A percentile compares a stretch with the other conserved stretches of the same genome.
These are phyloP conservation scores for Aselliscus stoliczkanus DNA, from an alignment of 2,797 vertebrate genomes.

Conservation along the genomic window DNA sequence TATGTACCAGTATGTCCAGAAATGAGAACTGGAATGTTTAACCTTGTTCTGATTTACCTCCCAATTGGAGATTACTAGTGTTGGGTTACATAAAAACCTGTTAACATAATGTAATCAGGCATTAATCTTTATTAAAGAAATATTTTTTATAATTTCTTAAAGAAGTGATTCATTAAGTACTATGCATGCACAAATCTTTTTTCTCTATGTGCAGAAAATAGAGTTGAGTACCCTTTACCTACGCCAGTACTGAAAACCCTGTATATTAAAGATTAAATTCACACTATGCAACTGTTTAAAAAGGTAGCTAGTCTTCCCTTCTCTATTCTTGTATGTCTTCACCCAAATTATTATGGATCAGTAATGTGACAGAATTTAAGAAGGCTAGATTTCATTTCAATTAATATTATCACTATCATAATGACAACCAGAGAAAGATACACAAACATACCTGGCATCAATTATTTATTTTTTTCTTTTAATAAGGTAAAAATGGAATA, in stretches of 20 bases:
- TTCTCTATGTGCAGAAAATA: neutral
- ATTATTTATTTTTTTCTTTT: neutral
- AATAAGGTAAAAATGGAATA: neutral
- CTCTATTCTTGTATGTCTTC: neutral
- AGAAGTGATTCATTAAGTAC: neutral
- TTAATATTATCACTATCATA: neutral
- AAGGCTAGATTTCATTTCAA: neutral
- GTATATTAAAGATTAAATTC: neutral
- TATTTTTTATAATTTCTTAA: neutral
- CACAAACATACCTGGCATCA: neutral
- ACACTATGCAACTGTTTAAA: neutral
- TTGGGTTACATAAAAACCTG: neutral
- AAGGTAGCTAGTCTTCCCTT: neutral
- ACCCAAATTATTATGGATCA: neutral
- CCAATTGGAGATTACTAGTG: neutral
- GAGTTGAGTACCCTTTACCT: neutral
- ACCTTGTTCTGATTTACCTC: neutral
- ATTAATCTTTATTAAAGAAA: neutral
- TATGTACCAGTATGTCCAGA: neutral
- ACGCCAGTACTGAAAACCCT: neutral
- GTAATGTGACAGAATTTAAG: neutral
- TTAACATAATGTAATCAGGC: neutral
- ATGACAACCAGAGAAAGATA: neutral
- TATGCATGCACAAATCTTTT: neutral
- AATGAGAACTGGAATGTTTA: neutral